Base-by-base conservation (phyloP, 1,140 invertebrate species). In the Grapholita molesta region DNA sequence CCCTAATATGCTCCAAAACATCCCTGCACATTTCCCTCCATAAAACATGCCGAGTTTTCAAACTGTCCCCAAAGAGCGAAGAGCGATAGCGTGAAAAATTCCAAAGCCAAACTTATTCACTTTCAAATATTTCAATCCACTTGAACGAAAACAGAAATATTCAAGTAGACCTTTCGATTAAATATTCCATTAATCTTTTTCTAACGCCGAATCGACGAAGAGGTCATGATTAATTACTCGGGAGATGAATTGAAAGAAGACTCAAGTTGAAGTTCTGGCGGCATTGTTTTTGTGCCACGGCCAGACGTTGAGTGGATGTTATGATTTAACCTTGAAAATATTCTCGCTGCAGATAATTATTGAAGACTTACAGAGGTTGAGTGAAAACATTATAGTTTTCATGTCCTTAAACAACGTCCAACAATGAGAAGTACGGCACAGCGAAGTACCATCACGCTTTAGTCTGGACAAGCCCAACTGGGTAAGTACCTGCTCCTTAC, bases 161-260 rank as follows among this genome's bases (percentile, higher is more conserved):
- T 61, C 28, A 61, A 61, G 25, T 32, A 61, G 55, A 61, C 55
- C 25, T 4, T 61, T 61, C 55, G 55, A 61, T 61, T 61, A 61
- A 61, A 61, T 61, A 61, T 61, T 61, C 55, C 55, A 61, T 61
- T 61, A 61, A 30, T 61, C 55, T 61, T 30, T 61, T 61, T 61
- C 24, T 57, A 57, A 57, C 15, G 55, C n/a, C 25, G 24, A 57
- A 61, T 61, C 28, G 28, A 61, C 55, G 55, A 61, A 28, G 53
- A 57, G 53, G 24, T 61, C 55, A 61, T 61, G 55, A 61, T 61
- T 61, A 61, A 61, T 61, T 61, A 61, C 55, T 57, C 24, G 6
- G 15, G 1, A 7, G 25, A 61, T 61, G 30, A 61, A 61, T 61
- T 61, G 28, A 61, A 61, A 28, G 53, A 57, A 57, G 28, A 61